phyloP scores from a whole-genome alignment of 2,113 vertebrate species.

The Cryptotis parvus region DNA sequence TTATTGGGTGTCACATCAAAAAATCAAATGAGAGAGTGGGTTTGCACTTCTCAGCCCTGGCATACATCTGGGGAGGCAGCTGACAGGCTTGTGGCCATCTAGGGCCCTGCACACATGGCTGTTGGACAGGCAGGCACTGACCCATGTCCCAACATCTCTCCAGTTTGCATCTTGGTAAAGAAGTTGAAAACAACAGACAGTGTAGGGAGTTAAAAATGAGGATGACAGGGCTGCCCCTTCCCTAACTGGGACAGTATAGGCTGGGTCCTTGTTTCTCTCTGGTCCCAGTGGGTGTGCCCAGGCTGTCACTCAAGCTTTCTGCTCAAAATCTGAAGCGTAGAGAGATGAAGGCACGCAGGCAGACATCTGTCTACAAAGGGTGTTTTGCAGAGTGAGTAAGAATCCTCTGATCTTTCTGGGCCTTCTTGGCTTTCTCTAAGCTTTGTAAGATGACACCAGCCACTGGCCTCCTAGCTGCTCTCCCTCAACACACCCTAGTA shows the following conservation, averaged over 20 bases:
- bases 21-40: too few species aligned
- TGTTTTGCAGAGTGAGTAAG: slow-evolving; percentile 62
- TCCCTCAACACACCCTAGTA: not conserved
- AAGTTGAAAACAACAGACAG: not conserved
- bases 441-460: slow-evolving; percentile 73
- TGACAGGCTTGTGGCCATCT: not conserved
- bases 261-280: not conserved
- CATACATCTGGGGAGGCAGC: not conserved
- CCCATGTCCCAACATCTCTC: not conserved
- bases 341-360: slow-evolving; percentile 66
- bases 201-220: not conserved
- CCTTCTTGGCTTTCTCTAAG: slow-evolving; percentile 18
- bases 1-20: too few species aligned
- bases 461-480: slow-evolving; percentile 56
- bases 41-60: not conserved
- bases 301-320: not conserved
- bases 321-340: slow-evolving; percentile 60
- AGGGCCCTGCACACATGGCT: not conserved
- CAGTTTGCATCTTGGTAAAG: not conserved
- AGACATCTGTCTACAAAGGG: slow-evolving; percentile 69
- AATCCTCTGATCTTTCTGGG: slow-evolving; percentile 70
- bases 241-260: too few species aligned
- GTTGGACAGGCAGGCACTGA: not conserved
- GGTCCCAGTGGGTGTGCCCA: not conserved
- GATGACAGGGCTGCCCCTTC: too few species aligned